Base-by-base conservation (phyloP, 2,888 invertebrate species). In the Nymphalis c-album region DNA sequence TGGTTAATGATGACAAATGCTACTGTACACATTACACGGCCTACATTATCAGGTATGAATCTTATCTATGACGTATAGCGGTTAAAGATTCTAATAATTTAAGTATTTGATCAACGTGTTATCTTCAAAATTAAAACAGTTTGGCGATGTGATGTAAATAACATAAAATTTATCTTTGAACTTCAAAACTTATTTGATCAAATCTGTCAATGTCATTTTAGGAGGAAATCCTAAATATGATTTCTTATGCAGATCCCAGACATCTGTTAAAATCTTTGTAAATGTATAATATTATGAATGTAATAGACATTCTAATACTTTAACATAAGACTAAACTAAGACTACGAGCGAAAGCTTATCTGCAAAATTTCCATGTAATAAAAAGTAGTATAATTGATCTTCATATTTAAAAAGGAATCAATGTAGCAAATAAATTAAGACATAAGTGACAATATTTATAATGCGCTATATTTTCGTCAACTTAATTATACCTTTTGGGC, bases 1-100 rank as follows among this genome's bases (percentile, higher is more conserved):
- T 63, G 59, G 63, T 57, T 53, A 64, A 68, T 64, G 68, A 63
- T 65, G 73, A 73, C 72, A 68, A 69, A 71, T 67, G 55, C 35
- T 67, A 50, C 20, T 31, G 13, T 20, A 45, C 60, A 64, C 40
- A 40, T 40, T 40, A 40, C 58, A 16, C 46, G 59, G 58, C 47
- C 63, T 69, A 67, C 71, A 71, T 71, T 65, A 60, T 67, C 51
- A 63, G 20, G 47, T 65, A 31, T 13, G 10, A 40, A 40, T 13
- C 40, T 46, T 46, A 35, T 35, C 16, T 18, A 16, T 59, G 60
- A 60, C 31, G n/a, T 64, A n/a, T 17, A n/a, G 1, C 3, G 8
- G 17, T 55, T 55, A 17, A 22, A 40, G 40, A 13, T 40, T 40
- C 53, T 55, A 17, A 16, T 55, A 17, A 55, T 2, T 55, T n/a